phyloP scores from a whole-genome alignment of 2,888 invertebrate species.

The Sesia apiformis region DNA sequence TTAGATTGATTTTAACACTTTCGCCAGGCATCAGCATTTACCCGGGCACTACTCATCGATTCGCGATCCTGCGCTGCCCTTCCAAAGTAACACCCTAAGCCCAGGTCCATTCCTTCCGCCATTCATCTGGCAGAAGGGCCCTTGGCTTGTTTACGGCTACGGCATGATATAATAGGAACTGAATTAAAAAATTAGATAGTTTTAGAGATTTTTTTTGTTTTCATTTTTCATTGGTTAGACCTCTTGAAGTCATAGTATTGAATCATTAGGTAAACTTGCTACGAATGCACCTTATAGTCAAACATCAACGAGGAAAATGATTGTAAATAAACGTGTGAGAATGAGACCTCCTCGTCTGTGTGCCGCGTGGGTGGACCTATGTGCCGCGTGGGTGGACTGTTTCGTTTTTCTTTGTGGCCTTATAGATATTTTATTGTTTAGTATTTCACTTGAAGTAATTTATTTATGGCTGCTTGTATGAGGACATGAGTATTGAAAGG shows the following conservation, averaged over 20 bases:
- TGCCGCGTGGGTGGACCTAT: not conserved
- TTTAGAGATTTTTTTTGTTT: too few species aligned
- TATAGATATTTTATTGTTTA: not conserved
- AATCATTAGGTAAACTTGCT: not conserved
- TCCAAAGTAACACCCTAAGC: too few species aligned
- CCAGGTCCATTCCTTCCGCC: too few species aligned
- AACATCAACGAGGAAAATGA: not conserved
- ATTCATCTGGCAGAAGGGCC: too few species aligned
- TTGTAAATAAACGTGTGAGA: not conserved
- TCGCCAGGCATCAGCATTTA: too few species aligned
- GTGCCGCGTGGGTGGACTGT: not conserved
- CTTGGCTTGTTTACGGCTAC: too few species aligned
- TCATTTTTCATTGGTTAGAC: too few species aligned
- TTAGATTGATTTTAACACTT: too few species aligned
- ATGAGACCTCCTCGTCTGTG: not conserved
- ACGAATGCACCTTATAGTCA: not conserved
- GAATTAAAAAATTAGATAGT: too few species aligned
- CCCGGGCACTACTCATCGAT: too few species aligned
- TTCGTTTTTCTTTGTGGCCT: not conserved
- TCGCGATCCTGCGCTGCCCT: too few species aligned
- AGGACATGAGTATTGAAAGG: not conserved
- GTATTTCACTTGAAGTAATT: not conserved
- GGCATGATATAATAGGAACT: too few species aligned
- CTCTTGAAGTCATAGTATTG: not conserved
- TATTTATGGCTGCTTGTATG: not conserved